These are phyloP conservation scores for Caenorhabditis elegans DNA, from an alignment of 1,140 invertebrate species.

Conservation along the genomic window WBcel235 BX284606.5:5959001-5959500, in stretches of 20 bases:
- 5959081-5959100: background rate
- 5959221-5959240: background rate
- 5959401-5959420: background rate
- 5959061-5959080: background rate
- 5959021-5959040: background rate
- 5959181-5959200: slow-evolving; percentile 35
- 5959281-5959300: background rate
- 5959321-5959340: background rate
- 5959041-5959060: background rate
- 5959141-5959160: slow-evolving; percentile 43
- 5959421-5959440: background rate
- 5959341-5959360: background rate
- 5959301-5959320: background rate
- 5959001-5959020: background rate
- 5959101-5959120: slow-evolving; percentile 10
- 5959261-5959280: background rate
- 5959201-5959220: slow-evolving; percentile 9
- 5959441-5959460: too few relatives aligned
- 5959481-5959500: slow-evolving; percentile 2
- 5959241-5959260: background rate
- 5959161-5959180: slow-evolving; percentile 40
- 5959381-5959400: background rate
- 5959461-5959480: background rate
- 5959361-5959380: background rate
- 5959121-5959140: slow-evolving; percentile 41